A percentile compares a stretch with the other conserved stretches of the same genome.
phyloP scores from a whole-genome alignment of 2,888 invertebrate genomes.

The Parapristionchus giblindavisi region DNA sequence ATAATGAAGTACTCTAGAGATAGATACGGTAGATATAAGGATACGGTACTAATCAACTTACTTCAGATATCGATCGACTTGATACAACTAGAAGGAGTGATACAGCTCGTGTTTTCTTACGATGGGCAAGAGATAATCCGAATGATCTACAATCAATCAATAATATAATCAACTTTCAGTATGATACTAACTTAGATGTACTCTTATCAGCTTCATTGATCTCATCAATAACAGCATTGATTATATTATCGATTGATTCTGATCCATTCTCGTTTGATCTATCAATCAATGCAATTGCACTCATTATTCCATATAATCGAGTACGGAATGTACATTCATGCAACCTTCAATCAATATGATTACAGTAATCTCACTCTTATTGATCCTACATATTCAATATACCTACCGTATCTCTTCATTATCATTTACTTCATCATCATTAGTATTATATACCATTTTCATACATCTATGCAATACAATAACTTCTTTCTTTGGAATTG shows the following conservation, averaged over 20 bases:
- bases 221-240: not conserved
- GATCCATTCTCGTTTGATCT: too few species aligned
- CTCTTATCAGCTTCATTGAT: conserved; percentile 29
- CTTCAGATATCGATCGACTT: not conserved
- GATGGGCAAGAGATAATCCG: conserved; percentile 61
- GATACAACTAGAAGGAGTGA: conserved; percentile 48
- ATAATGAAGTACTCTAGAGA: not conserved
- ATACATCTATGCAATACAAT: conserved; percentile 19
- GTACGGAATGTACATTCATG: conserved; percentile 10
- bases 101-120: conserved; percentile 58
- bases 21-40: not conserved
- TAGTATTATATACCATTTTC: conserved; percentile 11
- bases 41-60: too few species aligned
- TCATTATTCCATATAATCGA: conserved; percentile 8
- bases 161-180: too few species aligned
- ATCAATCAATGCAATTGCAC: not conserved
- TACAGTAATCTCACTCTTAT: not conserved
- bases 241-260: not conserved
- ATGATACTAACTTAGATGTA: conserved; percentile 25
- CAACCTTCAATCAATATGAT: not conserved
- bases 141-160: conserved; percentile 58
- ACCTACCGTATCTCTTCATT: conserved; percentile 18
- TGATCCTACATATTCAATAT: not conserved
- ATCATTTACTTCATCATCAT: not conserved
- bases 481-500: conserved; percentile 55